These are phyloP conservation scores for Microdon myrmicae DNA, from an alignment of 2,888 invertebrate genomes.

Conservation along the genomic window DNA sequence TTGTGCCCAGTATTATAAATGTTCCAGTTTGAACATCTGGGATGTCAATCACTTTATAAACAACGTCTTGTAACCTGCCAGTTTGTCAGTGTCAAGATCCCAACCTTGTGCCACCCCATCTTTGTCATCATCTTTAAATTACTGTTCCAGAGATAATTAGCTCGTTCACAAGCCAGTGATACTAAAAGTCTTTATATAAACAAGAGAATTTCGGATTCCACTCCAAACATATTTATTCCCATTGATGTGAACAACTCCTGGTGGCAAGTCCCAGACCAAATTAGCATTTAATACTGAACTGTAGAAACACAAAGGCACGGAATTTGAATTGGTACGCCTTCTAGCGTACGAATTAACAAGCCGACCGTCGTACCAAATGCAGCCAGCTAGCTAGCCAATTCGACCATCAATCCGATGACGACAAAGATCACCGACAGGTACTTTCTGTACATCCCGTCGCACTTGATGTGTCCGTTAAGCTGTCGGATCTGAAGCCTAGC, in stretches of 20 bases:
- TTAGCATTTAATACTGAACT: slow-evolving; percentile 45
- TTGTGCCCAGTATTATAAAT: too few relatives aligned
- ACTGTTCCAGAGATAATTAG: slow-evolving; percentile 34
- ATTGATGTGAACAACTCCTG: slow-evolving; percentile 44
- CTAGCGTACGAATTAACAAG: slow-evolving; percentile 47
- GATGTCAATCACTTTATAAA: too few relatives aligned
- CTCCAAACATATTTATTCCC: slow-evolving; percentile 13
- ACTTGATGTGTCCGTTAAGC: slow-evolving; percentile 16
- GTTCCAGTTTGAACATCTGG: too few relatives aligned
- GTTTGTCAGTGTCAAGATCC: too few relatives aligned
- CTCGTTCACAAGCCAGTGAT: slow-evolving; percentile 10
- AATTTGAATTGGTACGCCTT: slow-evolving; percentile 47
- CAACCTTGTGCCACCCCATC: too few relatives aligned
- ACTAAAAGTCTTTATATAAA: slow-evolving; percentile 16
- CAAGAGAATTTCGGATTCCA: slow-evolving; percentile 5
- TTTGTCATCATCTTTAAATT: slow-evolving; percentile 23
- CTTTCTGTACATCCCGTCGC: slow-evolving; percentile 6
- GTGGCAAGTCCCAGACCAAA: slow-evolving; percentile 33
- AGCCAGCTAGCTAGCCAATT: slow-evolving; percentile 46
- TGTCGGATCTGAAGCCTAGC: slow-evolving; percentile 13
- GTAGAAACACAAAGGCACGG: slow-evolving; percentile 25
- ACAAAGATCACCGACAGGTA: slow-evolving; percentile 6
- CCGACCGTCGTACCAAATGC: slow-evolving; percentile 50
- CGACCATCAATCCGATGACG: slow-evolving; percentile 24
- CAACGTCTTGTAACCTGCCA: too few relatives aligned